phyloP scores from a whole-genome alignment of 2,797 vertebrate genomes.

The Acanthurus tractus region DNA sequence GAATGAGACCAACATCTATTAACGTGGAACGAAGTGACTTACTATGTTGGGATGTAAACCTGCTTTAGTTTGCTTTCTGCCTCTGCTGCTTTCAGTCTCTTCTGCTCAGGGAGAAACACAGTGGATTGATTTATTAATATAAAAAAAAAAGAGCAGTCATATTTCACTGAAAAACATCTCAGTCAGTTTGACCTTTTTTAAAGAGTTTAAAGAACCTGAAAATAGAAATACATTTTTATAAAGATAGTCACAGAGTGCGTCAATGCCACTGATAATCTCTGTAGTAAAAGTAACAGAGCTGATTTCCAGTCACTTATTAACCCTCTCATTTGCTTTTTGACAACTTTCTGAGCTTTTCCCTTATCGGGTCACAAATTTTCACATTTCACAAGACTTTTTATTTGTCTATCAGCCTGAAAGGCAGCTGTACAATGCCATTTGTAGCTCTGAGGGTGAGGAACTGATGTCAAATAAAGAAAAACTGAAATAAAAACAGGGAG shows the following conservation, averaged over 20 bases:
- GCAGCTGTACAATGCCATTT: neutral
- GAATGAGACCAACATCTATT: neutral
- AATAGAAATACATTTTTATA: neutral
- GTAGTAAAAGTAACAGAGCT: neutral
- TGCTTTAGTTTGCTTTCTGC: conserved; percentile 98
- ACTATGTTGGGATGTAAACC: conserved; percentile 99
- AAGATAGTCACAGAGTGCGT: neutral
- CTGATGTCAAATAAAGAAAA: neutral
- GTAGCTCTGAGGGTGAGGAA: neutral
- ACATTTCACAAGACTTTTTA: neutral
- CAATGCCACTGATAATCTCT: no score
- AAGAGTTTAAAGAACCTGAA: neutral
- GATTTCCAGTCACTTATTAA: neutral
- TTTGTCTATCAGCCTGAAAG: neutral
- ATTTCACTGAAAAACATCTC: conserved; percentile 20
- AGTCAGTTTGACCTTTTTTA: conserved; percentile 10
- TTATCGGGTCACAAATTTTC: neutral
- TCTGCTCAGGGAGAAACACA: conserved; percentile 83
- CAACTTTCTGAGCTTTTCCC: neutral
- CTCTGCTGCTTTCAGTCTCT: conserved; percentile 97
- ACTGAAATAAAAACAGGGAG: neutral
- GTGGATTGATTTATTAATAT: conserved; percentile 23
- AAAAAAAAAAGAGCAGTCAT: neutral
- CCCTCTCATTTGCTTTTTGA: neutral
- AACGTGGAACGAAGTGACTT: conserved; percentile 80